Percentiles rank a stretch among this genome's conserved stretches.
These are phyloP conservation scores for Sabatieria punctata DNA, from an alignment of 2,888 invertebrate species.

Conservation along the genomic window DNA sequence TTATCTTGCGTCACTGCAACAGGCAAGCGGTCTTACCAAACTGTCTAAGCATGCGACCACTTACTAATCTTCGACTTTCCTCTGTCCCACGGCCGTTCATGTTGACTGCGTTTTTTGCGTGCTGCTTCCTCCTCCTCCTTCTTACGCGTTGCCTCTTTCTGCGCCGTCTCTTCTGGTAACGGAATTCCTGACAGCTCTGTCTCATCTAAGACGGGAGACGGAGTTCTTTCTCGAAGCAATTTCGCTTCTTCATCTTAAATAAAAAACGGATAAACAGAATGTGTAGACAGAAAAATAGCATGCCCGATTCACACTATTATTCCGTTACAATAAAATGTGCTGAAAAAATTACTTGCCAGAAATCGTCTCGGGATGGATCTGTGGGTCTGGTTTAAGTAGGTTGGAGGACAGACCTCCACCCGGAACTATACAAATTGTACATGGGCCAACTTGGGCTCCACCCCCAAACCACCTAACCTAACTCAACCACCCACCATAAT, in stretches of 20 bases:
- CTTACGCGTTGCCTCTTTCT: background rate
- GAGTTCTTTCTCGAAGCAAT: too few relatives aligned
- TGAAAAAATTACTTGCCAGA: constrained; percentile 1
- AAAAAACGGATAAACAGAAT: background rate
- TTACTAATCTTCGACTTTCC: constrained; percentile 46
- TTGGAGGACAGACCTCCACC: too few relatives aligned
- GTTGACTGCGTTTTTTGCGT: constrained; percentile 27
- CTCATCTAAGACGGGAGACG: too few relatives aligned
- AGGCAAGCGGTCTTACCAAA: background rate
- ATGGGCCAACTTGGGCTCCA: too few relatives aligned
- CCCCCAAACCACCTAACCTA: too few relatives aligned
- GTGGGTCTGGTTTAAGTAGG: too few relatives aligned
- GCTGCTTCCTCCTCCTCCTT: constrained; percentile 2
- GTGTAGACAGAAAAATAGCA: background rate
- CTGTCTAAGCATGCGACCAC: background rate
- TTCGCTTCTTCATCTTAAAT: background rate
- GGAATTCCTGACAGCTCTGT: background rate
- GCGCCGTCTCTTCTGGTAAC: background rate
- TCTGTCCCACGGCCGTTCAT: constrained; percentile 53
- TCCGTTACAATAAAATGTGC: background rate
- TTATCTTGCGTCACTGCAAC: constrained; percentile 50
- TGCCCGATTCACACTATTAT: background rate
- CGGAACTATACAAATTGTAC: too few relatives aligned
- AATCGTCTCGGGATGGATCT: too few relatives aligned
- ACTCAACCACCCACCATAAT: too few relatives aligned